Evolutionary conservation across 2,797 vertebrate genomes (phyloP).

Genomic region (Bradypus variegatus): DNA sequence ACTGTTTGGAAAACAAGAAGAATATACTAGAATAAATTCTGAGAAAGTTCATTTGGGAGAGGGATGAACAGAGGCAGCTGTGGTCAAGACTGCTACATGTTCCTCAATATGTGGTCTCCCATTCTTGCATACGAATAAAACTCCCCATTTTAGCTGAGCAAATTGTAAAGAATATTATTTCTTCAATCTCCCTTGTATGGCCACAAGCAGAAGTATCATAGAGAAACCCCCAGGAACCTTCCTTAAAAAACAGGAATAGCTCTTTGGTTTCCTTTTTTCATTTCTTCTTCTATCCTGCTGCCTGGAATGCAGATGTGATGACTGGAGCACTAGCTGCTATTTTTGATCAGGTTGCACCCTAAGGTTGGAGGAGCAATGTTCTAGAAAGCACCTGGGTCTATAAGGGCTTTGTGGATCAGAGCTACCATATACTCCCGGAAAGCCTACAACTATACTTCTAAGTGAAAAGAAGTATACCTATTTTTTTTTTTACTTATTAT

Average conservation of each 20-base stretch:
- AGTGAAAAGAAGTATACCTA: too few species aligned
- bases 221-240: background rate
- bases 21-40: constrained; percentile 6
- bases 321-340: background rate
- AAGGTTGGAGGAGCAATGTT: background rate
- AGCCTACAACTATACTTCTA: background rate
- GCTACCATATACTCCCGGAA: background rate
- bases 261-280: background rate
- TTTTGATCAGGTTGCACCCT: background rate
- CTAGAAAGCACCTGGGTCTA: background rate
- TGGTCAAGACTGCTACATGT: background rate
- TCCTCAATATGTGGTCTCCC: background rate
- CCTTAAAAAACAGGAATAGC: background rate
- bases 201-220: background rate
- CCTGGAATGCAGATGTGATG: background rate
- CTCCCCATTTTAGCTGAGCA: background rate
- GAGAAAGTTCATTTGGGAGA: background rate
- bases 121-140: background rate
- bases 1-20: constrained; percentile 5
- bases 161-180: background rate
- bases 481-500: too few species aligned
- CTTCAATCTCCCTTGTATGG: background rate
- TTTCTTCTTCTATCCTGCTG: background rate
- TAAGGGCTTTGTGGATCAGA: background rate
- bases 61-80: background rate